These are phyloP conservation scores for Apodemus agrarius DNA, from an alignment of 2,797 vertebrate genomes.

Conservation along the genomic window DNA sequence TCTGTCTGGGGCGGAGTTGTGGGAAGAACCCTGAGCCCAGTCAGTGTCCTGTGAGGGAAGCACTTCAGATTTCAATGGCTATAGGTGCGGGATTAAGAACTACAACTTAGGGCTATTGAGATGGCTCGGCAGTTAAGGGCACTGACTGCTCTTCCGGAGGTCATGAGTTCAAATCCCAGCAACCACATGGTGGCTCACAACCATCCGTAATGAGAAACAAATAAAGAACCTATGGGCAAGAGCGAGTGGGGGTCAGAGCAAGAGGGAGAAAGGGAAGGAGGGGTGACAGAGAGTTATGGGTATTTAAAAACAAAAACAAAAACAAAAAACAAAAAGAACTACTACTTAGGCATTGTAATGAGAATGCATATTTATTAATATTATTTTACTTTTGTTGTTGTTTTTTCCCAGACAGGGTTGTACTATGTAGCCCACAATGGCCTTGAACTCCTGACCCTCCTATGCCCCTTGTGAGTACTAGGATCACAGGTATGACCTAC, in stretches of 20 bases:
- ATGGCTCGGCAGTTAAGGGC: no score
- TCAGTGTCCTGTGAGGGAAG: background rate
- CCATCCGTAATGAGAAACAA: no score
- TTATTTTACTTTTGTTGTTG: background rate
- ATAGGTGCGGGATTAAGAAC: constrained; percentile 4
- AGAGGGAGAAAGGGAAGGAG: no score
- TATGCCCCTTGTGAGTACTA: background rate
- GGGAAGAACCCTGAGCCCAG: constrained; percentile 26
- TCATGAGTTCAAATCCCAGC: no score
- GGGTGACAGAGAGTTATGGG: no score
- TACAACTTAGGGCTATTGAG: background rate
- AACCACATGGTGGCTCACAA: no score
- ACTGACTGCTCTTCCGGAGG: no score
- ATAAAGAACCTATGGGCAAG: no score
- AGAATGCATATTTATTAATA: constrained; percentile 26
- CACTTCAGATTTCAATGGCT: background rate
- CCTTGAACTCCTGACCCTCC: background rate
- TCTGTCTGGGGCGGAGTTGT: background rate
- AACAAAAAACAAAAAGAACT: background rate
- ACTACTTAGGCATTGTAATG: background rate
- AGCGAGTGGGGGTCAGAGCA: no score
- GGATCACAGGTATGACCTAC: background rate
- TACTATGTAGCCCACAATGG: background rate
- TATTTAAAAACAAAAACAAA: no score
- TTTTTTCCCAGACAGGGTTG: no score